Evolutionary conservation across 2,888 invertebrate species (phyloP), one percentile per base, ranked within the genome.

Genomic region (Drosophila mulleri): DNA sequence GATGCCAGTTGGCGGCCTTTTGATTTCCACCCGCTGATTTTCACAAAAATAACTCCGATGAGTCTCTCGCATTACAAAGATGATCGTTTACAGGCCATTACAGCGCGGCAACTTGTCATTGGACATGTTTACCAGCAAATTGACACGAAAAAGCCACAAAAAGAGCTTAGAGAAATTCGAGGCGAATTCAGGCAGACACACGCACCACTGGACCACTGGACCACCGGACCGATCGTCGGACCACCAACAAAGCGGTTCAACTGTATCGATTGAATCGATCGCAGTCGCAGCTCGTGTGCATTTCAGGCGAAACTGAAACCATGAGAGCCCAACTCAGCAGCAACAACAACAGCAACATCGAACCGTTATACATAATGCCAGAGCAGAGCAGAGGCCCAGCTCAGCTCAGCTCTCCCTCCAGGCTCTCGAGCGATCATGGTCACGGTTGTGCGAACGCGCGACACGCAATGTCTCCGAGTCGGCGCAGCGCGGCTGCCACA

Each of bases 271-370:
- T 41, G 32, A 54, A 72, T 60, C 68, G 68, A 72, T 39, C 45
- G 23, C n/a, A 41, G 12, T 39, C 57, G 37, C 50, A 62, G 16
- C 59, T 74, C 67, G 75, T 78, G 59, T 80, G 72, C 69, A 79
- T 80, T 80, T 80, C 80, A 79, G 70, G 78, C 72, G 82, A 78
- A 83, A 81, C 80, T 79, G 80, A 82, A 79, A 82, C 82, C 80
- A 68, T 72, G 76, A 80, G 76, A 75, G 67, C 41, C 47, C 42
- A 50, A 16, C 23, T 42, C 41, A 52, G 67, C 76, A 63, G 67
- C 78, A 75, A 68, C 53, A 65, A 68, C 78, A 78, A 75, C 32
- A 32, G 66, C 80, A n/a, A n/a, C 75, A 23, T 26, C 70, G 44
- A 48, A 61, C 54, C 56, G 66, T 66, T 75, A 65, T 70, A 42